Base-by-base conservation (phyloP, 2,797 vertebrate genomes). In the Mus caroli region DNA sequence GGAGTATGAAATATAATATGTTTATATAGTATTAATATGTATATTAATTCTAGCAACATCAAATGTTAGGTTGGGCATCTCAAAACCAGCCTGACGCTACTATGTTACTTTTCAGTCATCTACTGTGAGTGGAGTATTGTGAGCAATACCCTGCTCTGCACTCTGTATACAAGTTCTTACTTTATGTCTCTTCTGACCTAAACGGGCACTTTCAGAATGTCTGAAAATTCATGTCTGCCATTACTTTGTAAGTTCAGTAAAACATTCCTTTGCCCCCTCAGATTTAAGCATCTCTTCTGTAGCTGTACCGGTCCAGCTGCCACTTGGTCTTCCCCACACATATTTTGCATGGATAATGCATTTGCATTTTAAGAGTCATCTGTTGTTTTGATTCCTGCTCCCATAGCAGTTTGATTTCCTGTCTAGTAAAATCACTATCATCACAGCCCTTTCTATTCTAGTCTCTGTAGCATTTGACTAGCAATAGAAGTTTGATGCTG, bases 381-480 rank as follows among this genome's bases (percentile, higher is more conserved):
- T 97, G 54, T 91, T 97, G 94, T 92, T 96, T 97, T 96, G 93
- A 93, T 96, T 98, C 82, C 52, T 76, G 94, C 78, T 97, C 98
- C 93, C 79, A 24, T 50, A 94, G 89, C 80, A 79, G 91, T 96
- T 96, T 98, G 88, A 97, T 97, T 97, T 94, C 77, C 96, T 95
- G 20, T 97, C 88, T 95, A 54, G 40, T 92, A 95, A 97, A 93
- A 80, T 87, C 82, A 92, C 80, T 56, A 83, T 76, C 69, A 67
- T 96, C 50, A 92, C 96, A 96, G 1, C n/a, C 90, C 13, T 96
- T 98, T 97, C 67, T 96, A 56, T 96, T 78, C 86, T 90, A 46
- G 60, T 96, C 93, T 96, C 50, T 94, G 40, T 64, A 95, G 96
- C 34, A 62, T 97, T 98, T 98, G 90, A 92, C 0, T 2, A 86